Conservation (phyloP, 1,140 invertebrate species). For the Saxidomus purpurata region DNA sequence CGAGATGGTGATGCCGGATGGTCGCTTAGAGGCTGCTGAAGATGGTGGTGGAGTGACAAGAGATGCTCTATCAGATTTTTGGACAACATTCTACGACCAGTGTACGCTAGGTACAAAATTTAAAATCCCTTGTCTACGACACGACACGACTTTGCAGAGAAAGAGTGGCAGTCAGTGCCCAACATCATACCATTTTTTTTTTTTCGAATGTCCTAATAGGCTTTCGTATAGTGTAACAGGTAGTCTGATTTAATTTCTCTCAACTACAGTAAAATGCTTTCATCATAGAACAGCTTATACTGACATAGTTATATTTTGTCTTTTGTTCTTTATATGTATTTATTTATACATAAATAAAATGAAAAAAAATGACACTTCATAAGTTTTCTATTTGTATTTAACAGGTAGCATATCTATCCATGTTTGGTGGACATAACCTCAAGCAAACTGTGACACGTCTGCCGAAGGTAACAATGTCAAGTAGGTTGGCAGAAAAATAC, state of each 20-base stretch:
- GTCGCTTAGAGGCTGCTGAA: slow-evolving; percentile 65
- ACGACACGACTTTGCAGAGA: slow-evolving; percentile 68
- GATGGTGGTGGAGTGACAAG: slow-evolving; percentile 61
- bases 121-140: slow-evolving; percentile 67
- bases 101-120: slow-evolving; percentile 58
- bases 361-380: too few species aligned
- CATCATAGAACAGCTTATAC: too few species aligned
- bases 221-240: too few species aligned
- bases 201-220: too few species aligned
- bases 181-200: too few species aligned
- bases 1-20: slow-evolving; percentile 67
- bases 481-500: not conserved
- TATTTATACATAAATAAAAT: too few species aligned
- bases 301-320: too few species aligned
- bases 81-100: slow-evolving; percentile 60
- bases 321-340: too few species aligned
- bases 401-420: not conserved
- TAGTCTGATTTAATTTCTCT: too few species aligned
- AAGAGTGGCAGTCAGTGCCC: slow-evolving; percentile 65
- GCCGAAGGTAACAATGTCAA: not conserved
- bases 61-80: slow-evolving; percentile 66
- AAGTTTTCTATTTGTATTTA: not conserved
- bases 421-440: not conserved
- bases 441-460: not conserved
- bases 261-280: too few species aligned